Base-by-base conservation (phyloP, 2,797 vertebrate species). In the Sylvilagus floridanus region DNA sequence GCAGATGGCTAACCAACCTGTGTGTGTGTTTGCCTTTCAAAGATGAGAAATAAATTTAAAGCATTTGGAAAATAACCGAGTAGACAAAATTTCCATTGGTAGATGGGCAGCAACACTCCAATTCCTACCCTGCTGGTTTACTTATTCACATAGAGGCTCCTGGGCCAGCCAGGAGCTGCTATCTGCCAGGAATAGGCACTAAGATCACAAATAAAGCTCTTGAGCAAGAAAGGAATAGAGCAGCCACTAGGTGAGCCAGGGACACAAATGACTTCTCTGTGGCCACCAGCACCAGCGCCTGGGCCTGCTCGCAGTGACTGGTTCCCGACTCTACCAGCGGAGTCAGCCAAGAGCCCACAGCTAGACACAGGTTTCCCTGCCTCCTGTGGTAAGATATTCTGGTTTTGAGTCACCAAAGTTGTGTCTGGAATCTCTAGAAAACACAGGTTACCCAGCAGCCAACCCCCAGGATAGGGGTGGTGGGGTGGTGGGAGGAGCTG, bases 351-450 rank as follows among this genome's bases (percentile, higher is more conserved):
- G 17, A 86, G 35, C 79, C 65, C 66, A 76, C 7, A 37, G 71
- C 30, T 35, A 63, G 8, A 47, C 66, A 28, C 3, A 66, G 0
- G 2, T 24, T 94, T 92, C 86, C 69, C 72, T 73, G 62, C 30
- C 73, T 93, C 42, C 30, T 0, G 24, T 42, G 77, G 90, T 79
- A 79, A 73, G 62, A 37, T 47, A 37, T 47, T 81, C 4, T 24
- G 28, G 35, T 84, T 76, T 82, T n/a, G 16, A 93, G 60, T 81
- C 92, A 88, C 65, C 30, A 9, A 81, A 78, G 47, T 28, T 12
- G 66, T 52, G 65, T 78, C 84, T 69, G 32, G 42, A 86, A 85
- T 73, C 71, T 62, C 35, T 54, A 63, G 66, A 85, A 88, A 77
- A 85, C 24, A 77, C 17, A 62, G 30, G 37, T 62, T 65, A 77